These are phyloP conservation scores for Bimastos eiseni DNA, from an alignment of 2,888 invertebrate genomes.

Conservation along the genomic window DNA sequence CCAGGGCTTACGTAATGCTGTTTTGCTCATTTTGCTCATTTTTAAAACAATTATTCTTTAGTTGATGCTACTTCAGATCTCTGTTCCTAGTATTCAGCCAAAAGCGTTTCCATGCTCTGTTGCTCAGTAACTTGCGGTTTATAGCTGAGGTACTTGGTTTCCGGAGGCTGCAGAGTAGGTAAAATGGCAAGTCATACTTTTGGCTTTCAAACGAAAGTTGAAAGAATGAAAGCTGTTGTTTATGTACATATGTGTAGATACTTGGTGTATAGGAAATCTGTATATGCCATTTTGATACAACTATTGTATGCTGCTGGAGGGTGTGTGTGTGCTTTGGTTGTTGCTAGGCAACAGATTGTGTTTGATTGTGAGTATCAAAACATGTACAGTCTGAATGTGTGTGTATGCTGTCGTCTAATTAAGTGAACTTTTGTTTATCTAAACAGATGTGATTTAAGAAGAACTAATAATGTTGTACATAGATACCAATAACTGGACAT, in stretches of 20 bases:
- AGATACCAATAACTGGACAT: background rate
- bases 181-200: background rate
- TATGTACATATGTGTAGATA: background rate
- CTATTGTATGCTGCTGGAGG: background rate
- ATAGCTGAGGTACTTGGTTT: background rate
- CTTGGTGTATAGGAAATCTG: constrained; percentile 13
- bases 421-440: background rate
- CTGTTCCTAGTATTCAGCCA: background rate
- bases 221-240: background rate
- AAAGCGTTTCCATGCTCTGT: background rate
- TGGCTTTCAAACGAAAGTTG: background rate
- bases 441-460: background rate
- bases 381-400: background rate
- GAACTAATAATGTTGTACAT: background rate
- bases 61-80: constrained; percentile 5
- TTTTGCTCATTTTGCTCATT: constrained; percentile 6
- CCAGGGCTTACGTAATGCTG: background rate
- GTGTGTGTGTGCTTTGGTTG: background rate
- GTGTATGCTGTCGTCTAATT: background rate
- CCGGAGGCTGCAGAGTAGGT: background rate
- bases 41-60: background rate
- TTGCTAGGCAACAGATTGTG: background rate
- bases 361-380: constrained; percentile 13
- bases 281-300: background rate
- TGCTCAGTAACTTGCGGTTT: constrained; percentile 2